Evolutionary conservation across 1,140 invertebrate species (phyloP).

Genomic region (Trichogramma pretiosum): DNA sequence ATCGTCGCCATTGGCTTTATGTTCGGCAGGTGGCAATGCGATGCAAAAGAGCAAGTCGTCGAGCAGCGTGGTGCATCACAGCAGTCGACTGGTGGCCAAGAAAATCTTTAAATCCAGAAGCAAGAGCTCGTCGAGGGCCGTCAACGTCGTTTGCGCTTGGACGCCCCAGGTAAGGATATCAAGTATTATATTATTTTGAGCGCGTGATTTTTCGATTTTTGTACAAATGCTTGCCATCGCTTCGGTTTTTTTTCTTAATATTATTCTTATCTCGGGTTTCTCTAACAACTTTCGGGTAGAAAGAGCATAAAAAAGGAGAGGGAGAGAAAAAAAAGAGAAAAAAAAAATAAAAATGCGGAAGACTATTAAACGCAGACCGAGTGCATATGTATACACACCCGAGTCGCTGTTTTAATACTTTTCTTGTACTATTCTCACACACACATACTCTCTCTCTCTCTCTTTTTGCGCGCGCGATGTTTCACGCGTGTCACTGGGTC

Average conservation of each 20-base stretch:
- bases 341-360: neutral
- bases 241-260: neutral
- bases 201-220: too few relatives aligned
- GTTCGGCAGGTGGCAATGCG: constrained; percentile 49
- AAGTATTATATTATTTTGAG: too few relatives aligned
- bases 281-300: neutral
- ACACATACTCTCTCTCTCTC: too few relatives aligned
- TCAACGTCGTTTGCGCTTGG: constrained; percentile 53
- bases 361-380: neutral
- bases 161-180: constrained; percentile 78
- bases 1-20: constrained; percentile 39
- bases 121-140: constrained; percentile 63
- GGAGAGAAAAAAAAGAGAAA: neutral
- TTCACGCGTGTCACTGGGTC: constrained; percentile 24
- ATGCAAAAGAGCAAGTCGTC: constrained; percentile 85
- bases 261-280: neutral
- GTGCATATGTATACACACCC: neutral
- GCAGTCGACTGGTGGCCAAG: constrained; percentile 63
- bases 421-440: too few relatives aligned
- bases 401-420: too few relatives aligned
- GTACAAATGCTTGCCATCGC: too few relatives aligned
- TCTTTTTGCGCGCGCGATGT: too few relatives aligned
- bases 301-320: neutral
- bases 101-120: constrained; percentile 73
- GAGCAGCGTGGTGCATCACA: constrained; percentile 71